phyloP scores from a whole-genome alignment of 2,888 invertebrate genomes.

The Blastobasis lacticolella region DNA sequence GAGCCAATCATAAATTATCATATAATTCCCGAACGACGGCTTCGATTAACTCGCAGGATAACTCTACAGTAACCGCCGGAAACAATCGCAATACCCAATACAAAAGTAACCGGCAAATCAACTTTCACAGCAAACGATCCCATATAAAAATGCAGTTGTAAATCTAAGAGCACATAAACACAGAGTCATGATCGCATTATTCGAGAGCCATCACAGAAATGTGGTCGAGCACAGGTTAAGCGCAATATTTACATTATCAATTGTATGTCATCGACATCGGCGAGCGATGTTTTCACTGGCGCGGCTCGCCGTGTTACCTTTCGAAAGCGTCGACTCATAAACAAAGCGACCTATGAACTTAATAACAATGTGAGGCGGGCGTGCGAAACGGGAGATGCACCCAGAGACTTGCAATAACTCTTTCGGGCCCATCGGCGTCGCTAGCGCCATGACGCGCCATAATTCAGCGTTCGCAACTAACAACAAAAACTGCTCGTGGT shows the following conservation, averaged over 20 bases:
- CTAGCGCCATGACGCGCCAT: slow-evolving; percentile 50
- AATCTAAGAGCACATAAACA: slow-evolving; percentile 17
- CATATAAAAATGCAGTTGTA: background rate
- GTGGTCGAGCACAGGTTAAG: slow-evolving; percentile 47
- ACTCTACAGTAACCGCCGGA: no score
- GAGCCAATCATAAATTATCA: slow-evolving; percentile 42
- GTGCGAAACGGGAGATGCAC: slow-evolving; percentile 71
- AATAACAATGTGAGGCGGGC: slow-evolving; percentile 69
- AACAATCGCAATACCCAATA: no score
- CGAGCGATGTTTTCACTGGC: slow-evolving; percentile 62
- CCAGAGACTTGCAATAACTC: slow-evolving; percentile 63
- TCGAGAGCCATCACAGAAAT: slow-evolving; percentile 36
- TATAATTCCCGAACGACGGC: slow-evolving; percentile 29
- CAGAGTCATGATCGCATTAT: slow-evolving; percentile 26
- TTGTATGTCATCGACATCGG: slow-evolving; percentile 65
- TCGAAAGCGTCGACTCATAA: slow-evolving; percentile 69
- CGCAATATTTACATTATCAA: slow-evolving; percentile 67
- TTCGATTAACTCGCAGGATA: background rate
- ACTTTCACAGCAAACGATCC: slow-evolving; percentile 3
- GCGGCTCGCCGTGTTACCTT: slow-evolving; percentile 62
- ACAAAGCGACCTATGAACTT: slow-evolving; percentile 71
- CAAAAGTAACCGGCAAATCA: background rate
- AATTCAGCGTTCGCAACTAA: slow-evolving; percentile 40
- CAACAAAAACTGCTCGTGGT: slow-evolving; percentile 44
- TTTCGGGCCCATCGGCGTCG: slow-evolving; percentile 51